phyloP scores from a whole-genome alignment of 2,113 vertebrate genomes.

The Vidua macroura region DNA sequence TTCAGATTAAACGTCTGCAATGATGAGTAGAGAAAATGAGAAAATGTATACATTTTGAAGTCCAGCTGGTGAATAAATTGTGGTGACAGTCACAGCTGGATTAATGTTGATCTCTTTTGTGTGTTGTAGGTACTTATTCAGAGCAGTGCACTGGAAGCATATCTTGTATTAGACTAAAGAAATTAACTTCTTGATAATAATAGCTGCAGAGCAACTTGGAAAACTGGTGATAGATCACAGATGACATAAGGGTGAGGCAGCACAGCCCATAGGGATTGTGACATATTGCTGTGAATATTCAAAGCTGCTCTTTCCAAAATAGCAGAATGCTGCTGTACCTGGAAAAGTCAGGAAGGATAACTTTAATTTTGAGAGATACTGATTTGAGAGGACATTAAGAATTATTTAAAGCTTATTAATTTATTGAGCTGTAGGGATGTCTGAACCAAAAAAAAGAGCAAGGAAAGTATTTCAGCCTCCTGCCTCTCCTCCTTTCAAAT shows the following conservation, averaged over 20 bases:
- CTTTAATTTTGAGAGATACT: neutral
- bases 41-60: neutral
- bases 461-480: neutral
- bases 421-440: neutral
- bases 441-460: neutral
- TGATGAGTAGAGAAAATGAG: neutral
- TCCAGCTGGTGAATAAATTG: neutral
- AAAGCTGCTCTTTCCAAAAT: neutral
- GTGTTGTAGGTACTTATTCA: neutral
- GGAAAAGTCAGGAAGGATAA: neutral
- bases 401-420: neutral
- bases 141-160: neutral
- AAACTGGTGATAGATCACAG: neutral
- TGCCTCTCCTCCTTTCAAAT: neutral
- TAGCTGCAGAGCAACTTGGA: neutral
- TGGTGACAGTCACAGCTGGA: fast-evolving
- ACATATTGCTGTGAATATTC: constrained; percentile 23
- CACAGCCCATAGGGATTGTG: constrained; percentile 5
- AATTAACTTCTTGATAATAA: neutral
- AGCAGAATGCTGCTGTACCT: neutral
- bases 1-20: neutral
- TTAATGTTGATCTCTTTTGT: neutral
- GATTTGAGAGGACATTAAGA: neutral
- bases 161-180: neutral
- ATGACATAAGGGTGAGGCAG: constrained; percentile 1